Evolutionary conservation across 2,113 vertebrate species (phyloP), one percentile per base, ranked within the genome.

Genomic region (Megaleporinus macrocephalus): DNA sequence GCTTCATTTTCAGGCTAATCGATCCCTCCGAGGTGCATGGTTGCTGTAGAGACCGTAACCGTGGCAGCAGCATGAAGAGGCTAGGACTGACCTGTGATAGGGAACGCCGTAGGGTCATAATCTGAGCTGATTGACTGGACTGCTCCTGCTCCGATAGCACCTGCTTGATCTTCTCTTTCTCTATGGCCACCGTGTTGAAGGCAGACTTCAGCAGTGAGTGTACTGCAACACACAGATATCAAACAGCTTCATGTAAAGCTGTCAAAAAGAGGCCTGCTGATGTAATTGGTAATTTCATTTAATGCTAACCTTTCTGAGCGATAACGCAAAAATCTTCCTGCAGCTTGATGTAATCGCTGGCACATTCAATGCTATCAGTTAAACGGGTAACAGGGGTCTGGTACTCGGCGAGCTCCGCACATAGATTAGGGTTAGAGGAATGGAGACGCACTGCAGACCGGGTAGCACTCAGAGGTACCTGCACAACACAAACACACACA

Each of bases 81-180:
- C 82, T 73, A 20, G 73, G 73, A 30, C 66, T 90, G 95, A 99
- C 98, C 97, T 99, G 97, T 86, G 98, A 98, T 82, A 99, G 95
- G 65, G 98, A 98, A 92, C 95, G 98, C 90, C 96, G 95, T 90
- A 99, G 96, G 73, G 96, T 94, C 83, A 93, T 87, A 91, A 99
- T 95, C 92, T 99, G 97, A 70, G 92, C 81, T 12, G 91, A 95
- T 84, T 96, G 97, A 91, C 95, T 95, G 20, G 94, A 91, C 86
- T 97, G 95, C 79, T 98, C 97, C 89, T 98, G 97, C 80, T 98
- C 97, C 6, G 94, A 95, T 88, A 98, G 93, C 90, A 98, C 94
- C 93, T 98, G 97, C 88, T 98, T 98, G 86, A 99, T 97, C 89
- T 98, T 99, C 89, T 99, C 98, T 88, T 98, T 99, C 92, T 99